These are phyloP conservation scores for Anhinga rufa DNA, from an alignment of 2,113 vertebrate species.

Conservation along the genomic window DNA sequence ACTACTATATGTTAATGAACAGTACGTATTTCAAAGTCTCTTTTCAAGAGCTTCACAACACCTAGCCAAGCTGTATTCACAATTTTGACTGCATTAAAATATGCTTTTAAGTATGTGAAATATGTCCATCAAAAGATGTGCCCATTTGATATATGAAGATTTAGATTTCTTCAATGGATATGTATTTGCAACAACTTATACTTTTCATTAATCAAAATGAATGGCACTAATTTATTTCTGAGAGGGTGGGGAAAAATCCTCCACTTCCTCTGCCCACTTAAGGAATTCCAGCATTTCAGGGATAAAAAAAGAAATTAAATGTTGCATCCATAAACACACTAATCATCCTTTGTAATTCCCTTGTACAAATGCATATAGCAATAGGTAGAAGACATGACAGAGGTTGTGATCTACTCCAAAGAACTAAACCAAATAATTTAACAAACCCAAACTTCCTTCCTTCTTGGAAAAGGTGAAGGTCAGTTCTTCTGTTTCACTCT, in stretches of 20 bases:
- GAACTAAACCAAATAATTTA: neutral
- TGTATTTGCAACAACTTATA: neutral
- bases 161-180: neutral
- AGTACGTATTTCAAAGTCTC: neutral
- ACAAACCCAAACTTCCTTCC: conserved; percentile 20
- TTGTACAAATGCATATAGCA: neutral
- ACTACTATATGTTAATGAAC: neutral
- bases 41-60: neutral
- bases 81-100: neutral
- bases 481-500: neutral
- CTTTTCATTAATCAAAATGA: neutral
- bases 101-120: neutral
- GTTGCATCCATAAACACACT: neutral
- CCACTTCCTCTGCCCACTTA: neutral
- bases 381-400: neutral
- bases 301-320: neutral
- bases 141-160: neutral
- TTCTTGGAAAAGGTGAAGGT: conserved; percentile 8
- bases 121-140: neutral
- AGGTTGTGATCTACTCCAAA: neutral
- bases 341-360: neutral
- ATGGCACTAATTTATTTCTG: neutral
- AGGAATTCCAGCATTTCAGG: neutral
- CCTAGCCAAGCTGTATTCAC: neutral
- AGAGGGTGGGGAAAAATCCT: neutral